Evolutionary conservation across 2,888 invertebrate genomes (phyloP).

Genomic region (Mesopsocus fuscifrons): DNA sequence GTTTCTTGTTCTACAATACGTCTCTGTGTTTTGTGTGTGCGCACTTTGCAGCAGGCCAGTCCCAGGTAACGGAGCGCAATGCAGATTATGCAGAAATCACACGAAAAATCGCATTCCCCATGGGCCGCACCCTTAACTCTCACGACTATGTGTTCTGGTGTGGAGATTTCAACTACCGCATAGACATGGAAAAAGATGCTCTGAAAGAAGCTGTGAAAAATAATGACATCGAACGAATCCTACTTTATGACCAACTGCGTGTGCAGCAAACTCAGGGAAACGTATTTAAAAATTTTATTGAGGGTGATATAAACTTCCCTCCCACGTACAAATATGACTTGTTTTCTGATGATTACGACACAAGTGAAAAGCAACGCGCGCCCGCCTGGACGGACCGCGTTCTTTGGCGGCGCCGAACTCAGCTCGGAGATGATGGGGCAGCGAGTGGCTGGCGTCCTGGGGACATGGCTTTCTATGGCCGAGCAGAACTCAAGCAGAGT

Average conservation of each 20-base stretch:
- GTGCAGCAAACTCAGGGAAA: constrained; percentile 58
- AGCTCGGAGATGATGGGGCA: constrained; percentile 25
- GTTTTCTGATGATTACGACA: constrained; percentile 97
- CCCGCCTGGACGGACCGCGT: constrained; percentile 98
- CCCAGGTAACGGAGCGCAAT: constrained; percentile 85
- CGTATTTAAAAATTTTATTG: constrained; percentile 82
- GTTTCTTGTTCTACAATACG: constrained; percentile 79
- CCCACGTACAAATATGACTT: constrained; percentile 99
- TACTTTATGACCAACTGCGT: constrained; percentile 73
- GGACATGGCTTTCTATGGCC: constrained; percentile 68
- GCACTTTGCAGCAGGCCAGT: constrained; percentile 97
- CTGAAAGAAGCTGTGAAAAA: constrained; percentile 65
- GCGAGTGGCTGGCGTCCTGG: constrained; percentile 51
- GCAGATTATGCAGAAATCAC: constrained; percentile 94
- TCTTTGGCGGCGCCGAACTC: constrained; percentile 73
- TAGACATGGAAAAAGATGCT: constrained; percentile 89
- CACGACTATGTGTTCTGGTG: constrained; percentile 99
- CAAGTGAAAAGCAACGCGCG: constrained; percentile 90
- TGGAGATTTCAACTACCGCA: constrained; percentile 97
- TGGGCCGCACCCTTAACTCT: constrained; percentile 79
- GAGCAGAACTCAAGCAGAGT: constrained; percentile 90
- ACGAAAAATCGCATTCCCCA: constrained; percentile 72
- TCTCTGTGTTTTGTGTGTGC: constrained; percentile 96
- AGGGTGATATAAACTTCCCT: constrained; percentile 78
- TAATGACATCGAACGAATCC: constrained; percentile 52